Evolutionary conservation across 2,797 vertebrate species (phyloP).

Genomic region (Percopsis omiscomaycus): DNA sequence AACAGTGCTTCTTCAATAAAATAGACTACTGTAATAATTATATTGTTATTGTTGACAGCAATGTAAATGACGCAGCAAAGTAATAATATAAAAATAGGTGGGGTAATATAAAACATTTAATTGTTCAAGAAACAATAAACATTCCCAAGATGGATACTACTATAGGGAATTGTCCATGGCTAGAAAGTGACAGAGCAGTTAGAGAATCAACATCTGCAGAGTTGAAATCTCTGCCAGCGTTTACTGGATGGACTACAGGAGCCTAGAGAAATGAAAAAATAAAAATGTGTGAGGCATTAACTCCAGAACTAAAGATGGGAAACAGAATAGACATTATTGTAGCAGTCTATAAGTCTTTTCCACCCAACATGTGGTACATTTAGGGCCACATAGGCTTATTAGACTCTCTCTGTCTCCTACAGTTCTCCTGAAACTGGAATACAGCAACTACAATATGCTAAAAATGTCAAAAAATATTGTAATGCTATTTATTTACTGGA

Average conservation of each 20-base stretch:
- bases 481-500: too few relatives aligned
- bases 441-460: conserved; percentile 23
- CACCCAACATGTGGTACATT: conserved; percentile 29
- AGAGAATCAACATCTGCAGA: conserved; percentile 47
- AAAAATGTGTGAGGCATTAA: conserved; percentile 49
- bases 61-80: too few relatives aligned
- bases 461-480: too few relatives aligned
- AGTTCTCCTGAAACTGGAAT: conserved; percentile 33
- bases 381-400: conserved; percentile 8
- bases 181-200: conserved; percentile 43
- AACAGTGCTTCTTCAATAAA: too few relatives aligned
- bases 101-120: too few relatives aligned
- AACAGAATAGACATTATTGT: conserved; percentile 58
- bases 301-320: conserved; percentile 56
- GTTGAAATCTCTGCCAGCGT: conserved; percentile 45
- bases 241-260: conserved; percentile 42
- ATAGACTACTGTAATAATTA: too few relatives aligned
- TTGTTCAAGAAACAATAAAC: conserved; percentile 7
- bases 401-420: conserved; percentile 17
- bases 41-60: too few relatives aligned
- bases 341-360: conserved; percentile 9
- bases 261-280: conserved; percentile 58
- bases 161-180: conserved; percentile 14
- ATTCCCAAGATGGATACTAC: conserved; percentile 12
- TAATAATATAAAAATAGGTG: too few relatives aligned